A percentile compares a stretch with the other conserved stretches of the same genome.
These are phyloP conservation scores for Prorops nasuta DNA, from an alignment of 1,140 invertebrate species.

Conservation along the genomic window DNA sequence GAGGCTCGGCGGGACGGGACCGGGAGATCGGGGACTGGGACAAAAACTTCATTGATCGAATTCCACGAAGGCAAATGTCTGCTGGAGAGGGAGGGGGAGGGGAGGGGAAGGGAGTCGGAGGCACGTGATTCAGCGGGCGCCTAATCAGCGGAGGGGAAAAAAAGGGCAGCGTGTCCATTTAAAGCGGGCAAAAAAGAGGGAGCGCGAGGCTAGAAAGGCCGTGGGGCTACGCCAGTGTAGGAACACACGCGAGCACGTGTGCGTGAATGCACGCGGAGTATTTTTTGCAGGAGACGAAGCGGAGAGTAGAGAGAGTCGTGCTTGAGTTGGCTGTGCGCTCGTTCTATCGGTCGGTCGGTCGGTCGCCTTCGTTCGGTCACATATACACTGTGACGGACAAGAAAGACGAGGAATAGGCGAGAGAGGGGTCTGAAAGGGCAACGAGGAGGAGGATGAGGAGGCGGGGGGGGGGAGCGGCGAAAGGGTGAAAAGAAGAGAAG, in stretches of 20 bases:
- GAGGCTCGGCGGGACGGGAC: background rate
- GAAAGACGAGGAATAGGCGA: background rate
- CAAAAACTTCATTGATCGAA: too few species aligned
- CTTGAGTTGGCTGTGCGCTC: conserved; percentile 37
- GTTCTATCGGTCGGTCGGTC: conserved; percentile 23
- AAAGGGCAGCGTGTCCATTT: too few species aligned
- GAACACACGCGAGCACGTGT: conserved; percentile 22
- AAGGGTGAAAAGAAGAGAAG: background rate
- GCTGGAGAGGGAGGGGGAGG: too few species aligned
- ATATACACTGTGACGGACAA: too few species aligned
- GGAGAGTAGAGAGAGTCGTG: conserved; percentile 23
- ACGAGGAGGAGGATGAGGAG: background rate
- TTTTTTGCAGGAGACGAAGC: conserved; percentile 36
- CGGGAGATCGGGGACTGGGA: background rate
- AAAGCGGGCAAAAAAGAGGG: background rate
- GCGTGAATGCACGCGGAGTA: conserved; percentile 37
- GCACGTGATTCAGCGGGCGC: too few species aligned
- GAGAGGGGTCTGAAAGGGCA: background rate
- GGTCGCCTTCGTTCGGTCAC: conserved; percentile 36
- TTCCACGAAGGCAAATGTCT: too few species aligned
- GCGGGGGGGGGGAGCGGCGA: background rate
- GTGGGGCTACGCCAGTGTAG: too few species aligned
- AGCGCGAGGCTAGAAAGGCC: background rate
- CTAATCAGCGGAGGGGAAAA: too few species aligned
- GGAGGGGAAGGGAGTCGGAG: too few species aligned